Conservation (phyloP, 2,888 invertebrate genomes). For the Thecocarcelia acutangulata region DNA sequence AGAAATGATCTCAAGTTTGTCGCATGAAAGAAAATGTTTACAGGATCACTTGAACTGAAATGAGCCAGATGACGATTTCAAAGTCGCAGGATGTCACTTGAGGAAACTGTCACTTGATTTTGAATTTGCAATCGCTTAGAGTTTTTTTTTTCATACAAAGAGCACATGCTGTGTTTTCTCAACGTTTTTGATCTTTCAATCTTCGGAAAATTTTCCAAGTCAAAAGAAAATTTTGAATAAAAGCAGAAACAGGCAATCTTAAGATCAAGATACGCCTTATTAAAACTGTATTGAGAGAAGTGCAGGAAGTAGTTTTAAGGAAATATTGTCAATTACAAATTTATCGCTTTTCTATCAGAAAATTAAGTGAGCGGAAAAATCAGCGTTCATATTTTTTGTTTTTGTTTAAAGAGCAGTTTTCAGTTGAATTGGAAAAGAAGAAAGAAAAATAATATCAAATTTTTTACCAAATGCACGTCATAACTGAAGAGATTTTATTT, state of each 20-base stretch:
- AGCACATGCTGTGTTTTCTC: not conserved
- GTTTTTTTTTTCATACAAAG: too few relatives aligned
- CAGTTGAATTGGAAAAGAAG: not conserved
- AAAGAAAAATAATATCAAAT: not conserved
- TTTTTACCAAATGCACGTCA: not conserved
- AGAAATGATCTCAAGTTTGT: conserved; percentile 2
- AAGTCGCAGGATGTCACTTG: not conserved
- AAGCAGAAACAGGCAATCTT: not conserved
- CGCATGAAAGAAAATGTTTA: not conserved
- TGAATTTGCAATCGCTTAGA: too few relatives aligned
- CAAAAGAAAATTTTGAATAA: not conserved
- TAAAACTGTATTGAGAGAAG: not conserved
- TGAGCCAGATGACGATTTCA: conserved; percentile 21
- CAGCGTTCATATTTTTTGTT: too few relatives aligned
- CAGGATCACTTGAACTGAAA: conserved; percentile 27
- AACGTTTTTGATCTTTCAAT: not conserved
- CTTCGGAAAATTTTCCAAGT: not conserved
- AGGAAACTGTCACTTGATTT: too few relatives aligned
- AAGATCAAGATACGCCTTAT: conserved; percentile 14
- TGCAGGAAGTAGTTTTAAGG: conserved; percentile 6
- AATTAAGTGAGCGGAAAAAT: conserved; percentile 24
- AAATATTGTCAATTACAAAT: not conserved
- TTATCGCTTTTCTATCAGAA: not conserved
- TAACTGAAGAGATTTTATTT: too few relatives aligned
- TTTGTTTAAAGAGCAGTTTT: not conserved